phyloP scores from a whole-genome alignment of 2,113 vertebrate genomes.

The Tenrec ecaudatus region DNA sequence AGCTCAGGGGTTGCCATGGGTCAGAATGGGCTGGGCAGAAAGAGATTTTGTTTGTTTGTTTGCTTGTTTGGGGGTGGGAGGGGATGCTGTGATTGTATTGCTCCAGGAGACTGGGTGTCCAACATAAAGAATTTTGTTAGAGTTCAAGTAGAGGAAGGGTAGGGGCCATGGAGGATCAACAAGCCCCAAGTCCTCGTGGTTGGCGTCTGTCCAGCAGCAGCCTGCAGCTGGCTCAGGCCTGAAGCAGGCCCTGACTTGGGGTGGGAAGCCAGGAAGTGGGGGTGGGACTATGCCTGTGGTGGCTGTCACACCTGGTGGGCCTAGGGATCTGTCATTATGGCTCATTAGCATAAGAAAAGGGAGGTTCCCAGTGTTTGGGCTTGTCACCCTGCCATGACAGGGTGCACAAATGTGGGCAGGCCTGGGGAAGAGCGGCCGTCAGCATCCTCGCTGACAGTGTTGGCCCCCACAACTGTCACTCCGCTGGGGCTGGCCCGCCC shows the following conservation, averaged over 20 bases:
- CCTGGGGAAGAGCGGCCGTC: constrained; percentile 84
- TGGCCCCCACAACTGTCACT: constrained; percentile 89
- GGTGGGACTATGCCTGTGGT: constrained; percentile 73
- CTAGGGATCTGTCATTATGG: constrained; percentile 85
- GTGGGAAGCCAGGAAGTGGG: neutral
- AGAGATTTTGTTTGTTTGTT: neutral
- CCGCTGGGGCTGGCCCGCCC: constrained; percentile 84
- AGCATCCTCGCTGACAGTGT: constrained; percentile 86
- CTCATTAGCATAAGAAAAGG: constrained; percentile 91
- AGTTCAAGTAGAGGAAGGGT: neutral
- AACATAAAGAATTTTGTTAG: neutral
- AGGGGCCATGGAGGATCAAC: neutral
- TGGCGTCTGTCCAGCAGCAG: neutral
- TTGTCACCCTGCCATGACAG: constrained; percentile 88
- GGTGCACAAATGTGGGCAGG: constrained; percentile 88
- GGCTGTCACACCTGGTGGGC: constrained; percentile 87
- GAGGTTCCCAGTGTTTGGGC: constrained; percentile 87
- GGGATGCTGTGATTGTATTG: neutral
- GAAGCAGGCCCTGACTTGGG: neutral
- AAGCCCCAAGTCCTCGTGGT: neutral
- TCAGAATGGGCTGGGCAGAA: neutral
- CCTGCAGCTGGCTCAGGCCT: neutral
- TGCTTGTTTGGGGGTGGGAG: no score
- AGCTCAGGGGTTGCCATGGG: neutral
- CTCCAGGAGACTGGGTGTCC: neutral